Evolutionary conservation across 2,888 invertebrate genomes (phyloP).

Genomic region (Adelphocoris suturalis): DNA sequence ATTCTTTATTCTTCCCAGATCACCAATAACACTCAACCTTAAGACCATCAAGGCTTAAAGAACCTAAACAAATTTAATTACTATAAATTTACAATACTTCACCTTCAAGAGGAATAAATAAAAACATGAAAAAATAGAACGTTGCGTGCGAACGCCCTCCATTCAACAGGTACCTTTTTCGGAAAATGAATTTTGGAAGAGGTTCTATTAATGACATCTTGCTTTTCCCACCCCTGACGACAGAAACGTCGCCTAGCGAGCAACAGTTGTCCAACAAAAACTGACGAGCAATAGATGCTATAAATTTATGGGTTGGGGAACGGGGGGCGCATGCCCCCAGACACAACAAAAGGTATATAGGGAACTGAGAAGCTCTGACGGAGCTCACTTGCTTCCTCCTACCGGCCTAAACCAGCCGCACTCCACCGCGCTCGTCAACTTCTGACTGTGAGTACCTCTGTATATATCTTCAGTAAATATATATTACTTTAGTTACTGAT

Average conservation of each 20-base stretch:
- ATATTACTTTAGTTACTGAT: too few species aligned
- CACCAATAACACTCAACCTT: too few species aligned
- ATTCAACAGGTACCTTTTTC: too few species aligned
- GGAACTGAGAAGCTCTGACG: conserved; percentile 30
- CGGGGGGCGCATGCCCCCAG: conserved; percentile 69
- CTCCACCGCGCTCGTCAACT: conserved; percentile 45
- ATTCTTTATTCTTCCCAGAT: too few species aligned
- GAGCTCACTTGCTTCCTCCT: conserved; percentile 63
- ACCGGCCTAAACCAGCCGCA: conserved; percentile 65
- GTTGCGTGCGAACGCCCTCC: too few species aligned
- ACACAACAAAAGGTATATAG: conserved; percentile 68
- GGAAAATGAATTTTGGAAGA: too few species aligned
- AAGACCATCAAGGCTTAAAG: too few species aligned
- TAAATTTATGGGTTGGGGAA: conserved; percentile 32
- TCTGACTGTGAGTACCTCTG: conserved; percentile 23
- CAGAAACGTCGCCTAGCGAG: background rate
- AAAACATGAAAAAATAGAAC: too few species aligned
- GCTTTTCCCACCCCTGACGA: background rate
- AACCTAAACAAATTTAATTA: too few species aligned
- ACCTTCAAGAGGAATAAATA: too few species aligned
- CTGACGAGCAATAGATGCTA: conserved; percentile 10
- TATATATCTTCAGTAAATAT: background rate
- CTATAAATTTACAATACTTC: too few species aligned
- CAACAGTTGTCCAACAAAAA: conserved; percentile 49
- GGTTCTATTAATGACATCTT: too few species aligned